Evolutionary conservation across 1,140 invertebrate genomes (phyloP).

Genomic region (Caerostris extrusa): DNA sequence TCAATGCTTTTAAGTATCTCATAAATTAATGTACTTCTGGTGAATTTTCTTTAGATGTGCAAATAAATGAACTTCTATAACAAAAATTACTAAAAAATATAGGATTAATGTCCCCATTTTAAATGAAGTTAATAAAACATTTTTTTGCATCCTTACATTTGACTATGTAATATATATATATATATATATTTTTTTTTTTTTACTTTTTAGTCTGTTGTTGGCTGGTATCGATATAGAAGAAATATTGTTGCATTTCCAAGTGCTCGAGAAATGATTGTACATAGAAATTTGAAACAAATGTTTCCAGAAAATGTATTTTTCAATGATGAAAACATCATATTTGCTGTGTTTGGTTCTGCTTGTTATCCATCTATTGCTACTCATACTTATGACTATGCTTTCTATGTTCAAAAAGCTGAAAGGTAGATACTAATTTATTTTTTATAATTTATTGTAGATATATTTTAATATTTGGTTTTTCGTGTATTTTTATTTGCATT

Average conservation of each 20-base stretch:
- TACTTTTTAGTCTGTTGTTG: constrained; percentile 51
- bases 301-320: constrained; percentile 52
- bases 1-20: too few relatives aligned
- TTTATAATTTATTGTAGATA: not conserved
- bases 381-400: constrained; percentile 68
- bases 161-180: too few relatives aligned
- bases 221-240: constrained; percentile 55
- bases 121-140: too few relatives aligned
- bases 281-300: constrained; percentile 22
- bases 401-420: constrained; percentile 37
- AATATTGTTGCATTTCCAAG: constrained; percentile 59
- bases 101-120: too few relatives aligned
- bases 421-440: not conserved
- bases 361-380: constrained; percentile 41
- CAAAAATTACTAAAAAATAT: too few relatives aligned
- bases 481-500: not conserved
- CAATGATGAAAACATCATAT: constrained; percentile 11
- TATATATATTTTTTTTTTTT: too few relatives aligned
- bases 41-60: too few relatives aligned
- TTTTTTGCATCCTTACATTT: too few relatives aligned
- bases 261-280: constrained; percentile 60
- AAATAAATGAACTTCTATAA: too few relatives aligned
- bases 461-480: too few relatives aligned
- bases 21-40: too few relatives aligned
- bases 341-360: constrained; percentile 57